phyloP scores from a whole-genome alignment of 2,797 vertebrate genomes.

The Semotilus atromaculatus region DNA sequence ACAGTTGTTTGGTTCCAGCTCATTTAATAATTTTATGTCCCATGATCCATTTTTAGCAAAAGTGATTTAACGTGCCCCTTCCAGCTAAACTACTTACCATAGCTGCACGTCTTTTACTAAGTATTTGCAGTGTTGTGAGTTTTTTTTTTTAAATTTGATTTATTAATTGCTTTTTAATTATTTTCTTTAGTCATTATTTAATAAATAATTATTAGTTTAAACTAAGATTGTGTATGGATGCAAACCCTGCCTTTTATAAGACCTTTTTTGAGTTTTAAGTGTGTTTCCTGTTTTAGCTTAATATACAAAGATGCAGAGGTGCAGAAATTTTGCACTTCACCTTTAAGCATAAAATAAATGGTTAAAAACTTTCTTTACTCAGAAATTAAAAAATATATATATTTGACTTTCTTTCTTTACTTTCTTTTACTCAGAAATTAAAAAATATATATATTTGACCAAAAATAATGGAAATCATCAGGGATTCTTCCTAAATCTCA shows the following conservation, averaged over 20 bases:
- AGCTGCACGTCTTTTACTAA: conserved; percentile 67
- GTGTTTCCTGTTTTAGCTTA: conserved; percentile 18
- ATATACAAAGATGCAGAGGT: neutral
- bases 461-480: neutral
- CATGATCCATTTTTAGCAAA: conserved; percentile 63
- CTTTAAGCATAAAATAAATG: neutral
- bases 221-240: neutral
- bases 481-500: neutral
- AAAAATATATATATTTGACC: too few species aligned
- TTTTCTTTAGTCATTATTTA: neutral
- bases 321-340: neutral
- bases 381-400: neutral
- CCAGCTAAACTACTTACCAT: conserved; percentile 53
- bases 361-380: neutral
- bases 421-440: neutral
- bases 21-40: conserved; percentile 30
- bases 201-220: neutral
- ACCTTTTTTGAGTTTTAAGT: neutral
- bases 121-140: conserved; percentile 44
- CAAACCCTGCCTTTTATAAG: conserved; percentile 2
- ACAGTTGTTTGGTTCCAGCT: conserved; percentile 27
- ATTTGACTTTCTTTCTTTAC: too few species aligned
- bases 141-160: conserved; percentile 16
- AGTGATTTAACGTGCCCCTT: conserved; percentile 64
- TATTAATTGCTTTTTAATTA: neutral